Percentiles rank a stretch among this genome's conserved stretches.
phyloP scores from a whole-genome alignment of 2,888 invertebrate species.

The Trypoxylon attenuatum region DNA sequence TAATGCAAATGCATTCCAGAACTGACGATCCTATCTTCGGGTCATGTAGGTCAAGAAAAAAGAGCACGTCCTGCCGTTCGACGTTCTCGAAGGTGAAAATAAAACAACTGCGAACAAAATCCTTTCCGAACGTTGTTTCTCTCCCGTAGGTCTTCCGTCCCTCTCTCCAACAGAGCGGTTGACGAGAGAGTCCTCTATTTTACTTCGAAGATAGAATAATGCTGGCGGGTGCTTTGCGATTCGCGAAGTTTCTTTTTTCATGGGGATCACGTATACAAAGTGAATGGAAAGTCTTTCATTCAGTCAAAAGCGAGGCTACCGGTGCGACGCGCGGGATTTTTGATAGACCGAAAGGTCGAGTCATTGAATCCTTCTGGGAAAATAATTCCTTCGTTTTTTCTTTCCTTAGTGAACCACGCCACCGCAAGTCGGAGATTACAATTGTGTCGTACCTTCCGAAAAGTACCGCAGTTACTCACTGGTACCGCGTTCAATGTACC shows the following conservation, averaged over 20 bases:
- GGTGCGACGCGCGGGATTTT: neutral
- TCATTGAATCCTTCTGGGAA: neutral
- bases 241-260: neutral
- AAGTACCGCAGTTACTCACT: constrained; percentile 13
- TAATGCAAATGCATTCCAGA: constrained; percentile 51
- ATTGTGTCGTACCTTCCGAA: constrained; percentile 1
- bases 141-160: neutral
- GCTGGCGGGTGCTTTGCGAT: neutral
- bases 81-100: constrained; percentile 6
- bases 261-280: constrained; percentile 19
- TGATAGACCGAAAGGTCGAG: neutral
- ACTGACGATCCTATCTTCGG: constrained; percentile 18
- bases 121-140: neutral
- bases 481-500: constrained; percentile 2
- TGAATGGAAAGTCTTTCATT: constrained; percentile 31
- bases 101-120: constrained; percentile 8
- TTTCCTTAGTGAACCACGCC: constrained; percentile 8
- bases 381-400: neutral
- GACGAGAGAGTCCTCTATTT: constrained; percentile 15
- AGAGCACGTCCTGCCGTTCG: constrained; percentile 4
- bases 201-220: constrained; percentile 17
- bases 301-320: neutral
- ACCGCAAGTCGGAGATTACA: constrained; percentile 5
- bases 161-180: neutral
- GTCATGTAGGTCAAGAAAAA: constrained; percentile 31